These are phyloP conservation scores for Platichthys flesus DNA, from an alignment of 2,113 vertebrate genomes.

Conservation along the genomic window DNA sequence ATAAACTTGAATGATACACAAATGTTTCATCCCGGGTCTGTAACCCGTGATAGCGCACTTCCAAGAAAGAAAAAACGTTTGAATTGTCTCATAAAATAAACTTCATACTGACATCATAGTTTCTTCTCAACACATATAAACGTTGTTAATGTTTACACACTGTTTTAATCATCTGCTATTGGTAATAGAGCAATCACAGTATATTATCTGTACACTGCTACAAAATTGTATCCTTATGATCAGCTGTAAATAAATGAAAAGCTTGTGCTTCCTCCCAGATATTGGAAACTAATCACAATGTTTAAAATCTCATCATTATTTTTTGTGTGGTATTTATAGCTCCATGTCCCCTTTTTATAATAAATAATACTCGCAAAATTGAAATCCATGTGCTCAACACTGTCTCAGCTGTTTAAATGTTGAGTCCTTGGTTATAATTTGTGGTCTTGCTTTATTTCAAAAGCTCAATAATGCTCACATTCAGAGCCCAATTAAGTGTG, in stretches of 20 bases:
- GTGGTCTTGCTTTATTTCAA: conserved; percentile 63
- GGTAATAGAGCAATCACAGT: background rate
- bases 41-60: conserved; percentile 53
- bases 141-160: conserved; percentile 4
- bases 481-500: conserved; percentile 77
- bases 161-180: background rate
- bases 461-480: conserved; percentile 75
- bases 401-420: conserved; percentile 58
- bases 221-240: background rate
- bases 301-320: conserved; percentile 21
- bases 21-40: conserved; percentile 67
- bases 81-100: conserved; percentile 42
- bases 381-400: conserved; percentile 47
- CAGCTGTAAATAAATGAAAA: background rate
- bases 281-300: conserved; percentile 32
- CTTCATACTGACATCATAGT: conserved; percentile 22
- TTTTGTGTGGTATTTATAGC: conserved; percentile 20
- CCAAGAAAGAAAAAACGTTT: conserved; percentile 29
- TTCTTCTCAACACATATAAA: conserved; percentile 20
- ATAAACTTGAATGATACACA: conserved; percentile 70
- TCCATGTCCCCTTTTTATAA: conserved; percentile 18
- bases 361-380: conserved; percentile 39
- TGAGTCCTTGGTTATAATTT: conserved; percentile 67
- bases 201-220: background rate
- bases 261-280: background rate